Base-by-base conservation (phyloP, 37 sponge, comb jelly and placozoan species). In the Beroe forskalii region DNA sequence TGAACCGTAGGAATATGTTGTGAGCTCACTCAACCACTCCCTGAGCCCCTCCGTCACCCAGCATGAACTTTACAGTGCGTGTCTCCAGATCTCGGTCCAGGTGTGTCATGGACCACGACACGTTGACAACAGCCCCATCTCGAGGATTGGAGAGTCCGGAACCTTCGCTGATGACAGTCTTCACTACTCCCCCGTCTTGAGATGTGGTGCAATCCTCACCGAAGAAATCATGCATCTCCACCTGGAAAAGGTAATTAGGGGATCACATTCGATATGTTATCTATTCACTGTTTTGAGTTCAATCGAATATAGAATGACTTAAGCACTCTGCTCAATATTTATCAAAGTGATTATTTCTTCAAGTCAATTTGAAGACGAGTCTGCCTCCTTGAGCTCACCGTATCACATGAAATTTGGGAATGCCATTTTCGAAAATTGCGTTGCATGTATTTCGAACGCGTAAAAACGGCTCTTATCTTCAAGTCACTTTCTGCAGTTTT, bases 141-240 rank as follows among this genome's bases (percentile, higher is more conserved):
- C 90, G 61, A 1, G 96, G 95, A 30, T 86, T 95, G 63, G 91
- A 76, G 39, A 93, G 92, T 24, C 92, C 98, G 24, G 89, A 89
- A 8, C 94, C 94, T 66, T 92, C 60, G n/a, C 63, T 62, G 9
- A 93, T 31, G 24, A 89, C 41, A 60, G 62, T 86, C 92, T 93
- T 94, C 38, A 91, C 6, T 1, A 94, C 95, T 19, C 98, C 95
- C 20, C 94, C 96, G 91, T 96, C 96, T 28, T 66, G 76, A 30
- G 41, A 64, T 28, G 9, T n/a, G 0, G 94, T 93, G 12, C 94
- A 33, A 90, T 95, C 94, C 41, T 94, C 94, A 28, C 95, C 95
- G 40, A 92, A 60, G 67, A 90, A 90, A 40, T 90, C 72, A 39
- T 62, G 63, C 63, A 90, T 63, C 37, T 63, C 67, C 24, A 63